Base-by-base conservation (phyloP, 2,888 invertebrate genomes). In the Tricholauxania praeusta region DNA sequence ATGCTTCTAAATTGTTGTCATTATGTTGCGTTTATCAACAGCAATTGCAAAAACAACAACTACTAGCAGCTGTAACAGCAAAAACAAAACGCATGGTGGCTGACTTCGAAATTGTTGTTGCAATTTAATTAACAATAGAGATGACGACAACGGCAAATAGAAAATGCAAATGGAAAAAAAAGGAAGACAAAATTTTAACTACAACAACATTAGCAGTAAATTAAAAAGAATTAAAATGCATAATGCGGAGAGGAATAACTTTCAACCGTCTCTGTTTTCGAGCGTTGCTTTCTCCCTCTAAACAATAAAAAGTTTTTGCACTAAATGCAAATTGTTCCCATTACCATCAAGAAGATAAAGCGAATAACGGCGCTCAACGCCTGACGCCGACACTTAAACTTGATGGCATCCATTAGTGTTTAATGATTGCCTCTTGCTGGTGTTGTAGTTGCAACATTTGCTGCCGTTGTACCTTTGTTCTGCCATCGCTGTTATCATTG, bases 11-110 rank as follows among this genome's bases (percentile, higher is more conserved):
- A 62, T 62, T 62, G 32, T 62, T 62, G 39, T 62, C 47, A 62
- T 62, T 62, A 62, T 62, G 60, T 62, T 17, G 60, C 17, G 60
- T 62, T 62, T 62, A 47, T 62, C 60, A 62, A 62, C 60, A 62
- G 39, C 60, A 62, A 39, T 6, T 14, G 17, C 60, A 62, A 39
- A 15, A 59, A 17, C 12, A 59, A 59, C 14, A 59, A 59, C 28
- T 19, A 28, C 28, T 28, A 3, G 28, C 4, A 28, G 14, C 60
- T 32, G 32, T 32, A 60, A 59, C 28, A 59, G 2, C 19, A 12
- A 10, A 10, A 59, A 62, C 39, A 62, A 62, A 22, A 62, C 14
- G 17, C 57, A 6, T 57, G 57, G 8, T 57, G 57, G 28, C 28
- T 57, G 12, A 28, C 22, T 57, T 57, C 15, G 28, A 19, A 39